Evolutionary conservation across 2,113 vertebrate genomes (phyloP).

Genomic region (mouse (Mus musculus)): GRCm39 chr1:26093501-26094000

Average conservation of each 20-base stretch:
- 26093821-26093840: background rate
- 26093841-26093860: background rate
- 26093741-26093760: background rate
- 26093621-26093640: background rate
- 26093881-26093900: background rate
- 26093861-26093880: background rate
- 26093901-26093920: background rate
- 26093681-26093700: background rate
- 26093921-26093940: background rate
- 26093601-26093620: background rate
- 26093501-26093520: background rate
- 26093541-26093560: conserved; percentile 41
- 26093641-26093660: background rate
- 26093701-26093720: background rate
- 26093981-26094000: background rate
- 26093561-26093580: background rate
- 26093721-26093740: background rate
- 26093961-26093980: background rate
- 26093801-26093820: background rate
- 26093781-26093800: background rate
- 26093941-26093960: background rate
- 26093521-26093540: background rate
- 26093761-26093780: background rate
- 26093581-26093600: background rate
- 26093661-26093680: background rate